phyloP scores from a whole-genome alignment of 2,113 vertebrate genomes.

The Pavo muticus region DNA sequence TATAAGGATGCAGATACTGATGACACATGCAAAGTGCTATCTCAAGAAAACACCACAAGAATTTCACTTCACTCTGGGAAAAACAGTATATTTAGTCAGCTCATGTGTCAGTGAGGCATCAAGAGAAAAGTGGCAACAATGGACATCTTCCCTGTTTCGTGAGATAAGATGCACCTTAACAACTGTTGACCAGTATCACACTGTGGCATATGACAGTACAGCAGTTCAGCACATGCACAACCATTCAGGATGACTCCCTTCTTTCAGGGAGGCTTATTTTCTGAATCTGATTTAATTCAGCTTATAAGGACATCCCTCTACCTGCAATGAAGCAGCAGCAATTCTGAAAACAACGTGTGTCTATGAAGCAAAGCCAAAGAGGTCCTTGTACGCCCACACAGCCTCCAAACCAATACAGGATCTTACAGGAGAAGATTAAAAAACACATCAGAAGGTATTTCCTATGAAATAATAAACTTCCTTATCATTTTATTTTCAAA shows the following conservation, averaged over 20 bases:
- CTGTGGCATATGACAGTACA: neutral
- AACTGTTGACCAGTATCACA: neutral
- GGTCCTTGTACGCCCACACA: neutral
- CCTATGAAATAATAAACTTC: conserved; percentile 64
- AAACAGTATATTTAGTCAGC: fast-evolving
- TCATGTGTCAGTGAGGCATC: fast-evolving
- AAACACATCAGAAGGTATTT: conserved; percentile 7
- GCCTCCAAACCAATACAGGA: neutral
- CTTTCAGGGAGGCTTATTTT: neutral
- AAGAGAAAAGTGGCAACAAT: neutral
- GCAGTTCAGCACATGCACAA: neutral
- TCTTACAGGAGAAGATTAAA: neutral
- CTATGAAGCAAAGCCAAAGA: neutral
- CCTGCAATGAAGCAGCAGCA: neutral
- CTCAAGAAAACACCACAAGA: neutral
- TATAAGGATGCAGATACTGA: neutral
- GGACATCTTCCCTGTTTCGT: neutral
- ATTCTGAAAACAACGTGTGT: neutral
- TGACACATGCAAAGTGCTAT: neutral
- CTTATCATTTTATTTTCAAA: conserved; percentile 52
- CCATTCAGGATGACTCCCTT: neutral
- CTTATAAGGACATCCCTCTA: neutral
- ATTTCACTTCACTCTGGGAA: neutral
- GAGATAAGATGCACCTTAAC: neutral
- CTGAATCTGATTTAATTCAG: neutral